Evolutionary conservation across 1,140 invertebrate genomes (phyloP).

Genomic region (Drosophila subpulchrella): DNA sequence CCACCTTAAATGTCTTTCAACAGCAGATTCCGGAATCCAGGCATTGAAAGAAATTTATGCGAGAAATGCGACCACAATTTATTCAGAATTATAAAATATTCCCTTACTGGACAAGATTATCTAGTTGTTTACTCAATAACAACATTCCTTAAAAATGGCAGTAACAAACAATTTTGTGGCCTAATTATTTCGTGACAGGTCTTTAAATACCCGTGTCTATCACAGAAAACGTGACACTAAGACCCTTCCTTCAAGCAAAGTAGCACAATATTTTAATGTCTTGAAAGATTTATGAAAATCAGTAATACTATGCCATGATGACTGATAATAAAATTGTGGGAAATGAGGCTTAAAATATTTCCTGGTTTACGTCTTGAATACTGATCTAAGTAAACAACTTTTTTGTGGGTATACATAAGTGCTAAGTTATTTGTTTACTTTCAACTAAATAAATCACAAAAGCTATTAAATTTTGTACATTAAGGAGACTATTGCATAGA

Average conservation of each 20-base stretch:
- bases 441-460: too few species aligned
- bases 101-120: neutral
- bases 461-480: too few species aligned
- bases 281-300: neutral
- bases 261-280: neutral
- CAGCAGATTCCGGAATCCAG: neutral
- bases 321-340: neutral
- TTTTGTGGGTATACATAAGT: too few species aligned
- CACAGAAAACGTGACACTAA: neutral
- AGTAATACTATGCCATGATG: neutral
- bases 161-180: neutral
- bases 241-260: neutral
- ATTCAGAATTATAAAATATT: too few species aligned
- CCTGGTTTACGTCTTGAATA: neutral
- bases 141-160: conserved; percentile 17
- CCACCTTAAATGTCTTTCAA: conserved; percentile 1
- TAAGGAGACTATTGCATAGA: neutral
- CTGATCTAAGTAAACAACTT: neutral
- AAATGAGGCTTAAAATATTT: neutral
- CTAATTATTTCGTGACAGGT: conserved; percentile 6
- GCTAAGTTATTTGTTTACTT: too few species aligned
- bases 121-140: conserved; percentile 2
- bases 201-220: neutral
- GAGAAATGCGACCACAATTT: neutral
- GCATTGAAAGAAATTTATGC: conserved; percentile 1